Conservation (phyloP, 2,113 vertebrate species). For the Corydoras maculifer region DNA sequence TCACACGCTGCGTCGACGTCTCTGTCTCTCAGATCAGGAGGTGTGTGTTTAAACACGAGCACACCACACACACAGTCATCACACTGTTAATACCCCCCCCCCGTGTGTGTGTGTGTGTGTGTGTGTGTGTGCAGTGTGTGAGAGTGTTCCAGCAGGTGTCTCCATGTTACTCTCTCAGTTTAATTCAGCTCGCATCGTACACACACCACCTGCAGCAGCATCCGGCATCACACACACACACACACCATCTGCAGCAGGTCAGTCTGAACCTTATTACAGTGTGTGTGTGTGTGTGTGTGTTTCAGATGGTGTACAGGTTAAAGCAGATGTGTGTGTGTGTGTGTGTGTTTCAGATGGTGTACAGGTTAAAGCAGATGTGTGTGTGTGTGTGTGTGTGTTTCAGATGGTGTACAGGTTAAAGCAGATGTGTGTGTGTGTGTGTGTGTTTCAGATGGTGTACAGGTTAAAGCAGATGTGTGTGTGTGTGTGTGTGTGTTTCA, state of each 20-base stretch:
- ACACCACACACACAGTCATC: conserved; percentile 1
- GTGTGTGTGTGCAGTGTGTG: conserved; percentile 62
- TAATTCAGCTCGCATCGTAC: conserved; percentile 68
- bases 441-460: no score
- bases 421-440: no score
- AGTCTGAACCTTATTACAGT: background rate
- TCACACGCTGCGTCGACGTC: conserved; percentile 57
- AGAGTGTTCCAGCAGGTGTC: conserved; percentile 60
- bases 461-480: no score
- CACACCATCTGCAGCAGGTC: conserved; percentile 25
- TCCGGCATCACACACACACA: background rate
- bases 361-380: no score
- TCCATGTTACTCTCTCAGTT: conserved; percentile 65
- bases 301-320: no score
- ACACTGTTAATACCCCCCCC: background rate
- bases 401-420: no score
- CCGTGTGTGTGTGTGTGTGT: background rate
- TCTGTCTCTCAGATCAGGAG: conserved; percentile 71
- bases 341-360: no score
- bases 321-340: no score
- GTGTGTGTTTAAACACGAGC: conserved; percentile 51
- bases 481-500: conserved; percentile 18
- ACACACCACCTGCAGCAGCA: conserved; percentile 23
- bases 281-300: no score
- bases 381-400: no score